phyloP scores from a whole-genome alignment of 2,113 vertebrate species.

The Poicephalus meyeri region DNA sequence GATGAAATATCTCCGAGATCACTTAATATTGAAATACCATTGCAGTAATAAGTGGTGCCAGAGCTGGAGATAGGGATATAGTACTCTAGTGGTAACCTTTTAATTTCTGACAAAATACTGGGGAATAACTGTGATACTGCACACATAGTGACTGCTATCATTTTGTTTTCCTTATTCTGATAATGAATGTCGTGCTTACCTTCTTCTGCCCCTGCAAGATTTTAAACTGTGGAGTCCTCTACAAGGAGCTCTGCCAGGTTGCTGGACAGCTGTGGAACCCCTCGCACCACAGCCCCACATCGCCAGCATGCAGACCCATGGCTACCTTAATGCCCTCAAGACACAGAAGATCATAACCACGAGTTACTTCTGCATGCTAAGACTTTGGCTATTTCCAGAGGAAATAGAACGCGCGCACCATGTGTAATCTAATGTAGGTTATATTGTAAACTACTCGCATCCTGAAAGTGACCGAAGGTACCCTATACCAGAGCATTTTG shows the following conservation, averaged over 20 bases:
- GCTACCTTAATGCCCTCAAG: constrained; percentile 3
- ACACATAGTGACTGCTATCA: constrained; percentile 29
- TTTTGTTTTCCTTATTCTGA: constrained; percentile 59
- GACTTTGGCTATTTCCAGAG: background rate
- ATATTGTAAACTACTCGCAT: background rate
- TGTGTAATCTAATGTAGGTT: constrained; percentile 26
- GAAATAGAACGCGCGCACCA: background rate
- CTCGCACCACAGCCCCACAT: background rate
- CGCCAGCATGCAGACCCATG: background rate
- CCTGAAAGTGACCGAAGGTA: background rate
- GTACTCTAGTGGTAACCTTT: constrained; percentile 68
- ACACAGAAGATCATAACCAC: background rate
- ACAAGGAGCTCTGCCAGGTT: background rate
- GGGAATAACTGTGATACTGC: constrained; percentile 25
- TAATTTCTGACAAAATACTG: constrained; percentile 71
- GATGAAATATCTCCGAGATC: constrained; percentile 69
- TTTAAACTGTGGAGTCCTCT: background rate
- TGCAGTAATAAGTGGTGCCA: constrained; percentile 62
- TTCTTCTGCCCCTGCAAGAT: background rate
- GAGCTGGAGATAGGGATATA: constrained; percentile 36
- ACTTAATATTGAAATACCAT: constrained; percentile 72
- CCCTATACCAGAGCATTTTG: background rate
- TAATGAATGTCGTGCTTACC: constrained; percentile 22
- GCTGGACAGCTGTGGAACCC: background rate
- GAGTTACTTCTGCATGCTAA: background rate